Conservation (phyloP, 1,140 invertebrate species). For the Laupala kohalensis region DNA sequence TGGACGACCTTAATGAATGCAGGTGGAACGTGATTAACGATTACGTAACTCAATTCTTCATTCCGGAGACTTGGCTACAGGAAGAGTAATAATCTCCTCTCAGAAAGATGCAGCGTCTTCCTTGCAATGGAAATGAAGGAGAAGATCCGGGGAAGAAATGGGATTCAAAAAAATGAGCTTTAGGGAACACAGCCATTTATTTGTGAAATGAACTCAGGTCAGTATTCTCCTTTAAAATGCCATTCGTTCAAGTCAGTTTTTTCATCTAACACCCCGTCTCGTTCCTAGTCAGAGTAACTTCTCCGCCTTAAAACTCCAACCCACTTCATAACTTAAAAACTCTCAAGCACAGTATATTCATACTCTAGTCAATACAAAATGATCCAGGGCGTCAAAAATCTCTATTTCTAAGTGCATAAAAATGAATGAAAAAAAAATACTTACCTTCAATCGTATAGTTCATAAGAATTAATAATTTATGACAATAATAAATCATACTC, state of each 20-base stretch:
- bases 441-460: no score
- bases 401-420: no score
- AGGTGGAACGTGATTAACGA: background rate
- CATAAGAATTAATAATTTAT: no score
- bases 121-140: background rate
- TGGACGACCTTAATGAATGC: background rate
- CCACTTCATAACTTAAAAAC: no score
- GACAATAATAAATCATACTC: no score
- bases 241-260: background rate
- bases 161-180: background rate
- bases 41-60: background rate
- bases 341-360: no score
- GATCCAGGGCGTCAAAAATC: no score
- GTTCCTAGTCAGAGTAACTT: background rate
- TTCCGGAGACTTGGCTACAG: background rate
- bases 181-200: background rate
- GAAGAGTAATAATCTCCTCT: background rate
- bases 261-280: background rate
- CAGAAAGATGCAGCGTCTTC: background rate
- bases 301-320: no score
- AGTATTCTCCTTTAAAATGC: background rate
- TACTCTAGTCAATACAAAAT: no score
- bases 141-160: background rate
- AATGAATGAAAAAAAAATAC: no score
- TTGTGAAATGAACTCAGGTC: background rate